phyloP scores from a whole-genome alignment of 2,113 vertebrate genomes.

The Prochilodus magdalenae region DNA sequence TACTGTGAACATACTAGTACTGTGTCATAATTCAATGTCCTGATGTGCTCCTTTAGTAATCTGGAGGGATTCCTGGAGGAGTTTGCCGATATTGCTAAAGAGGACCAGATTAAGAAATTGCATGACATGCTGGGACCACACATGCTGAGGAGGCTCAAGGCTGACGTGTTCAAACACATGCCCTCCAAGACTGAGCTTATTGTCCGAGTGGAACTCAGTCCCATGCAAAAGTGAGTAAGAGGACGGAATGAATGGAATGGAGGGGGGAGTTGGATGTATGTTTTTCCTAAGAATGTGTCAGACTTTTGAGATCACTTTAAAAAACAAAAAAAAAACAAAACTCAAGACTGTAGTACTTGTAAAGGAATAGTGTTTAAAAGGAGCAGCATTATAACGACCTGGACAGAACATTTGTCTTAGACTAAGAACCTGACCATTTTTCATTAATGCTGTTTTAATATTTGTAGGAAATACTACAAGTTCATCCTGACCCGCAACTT shows the following conservation, averaged over 20 bases:
- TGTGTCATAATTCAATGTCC: background rate
- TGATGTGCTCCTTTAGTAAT: conserved; percentile 78
- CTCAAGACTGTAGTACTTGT: too few species aligned
- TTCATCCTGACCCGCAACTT: conserved; percentile 98
- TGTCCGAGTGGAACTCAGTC: conserved; percentile 95
- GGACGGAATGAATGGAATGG: background rate
- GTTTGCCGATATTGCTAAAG: conserved; percentile 98
- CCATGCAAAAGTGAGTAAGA: conserved; percentile 93
- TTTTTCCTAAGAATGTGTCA: too few species aligned
- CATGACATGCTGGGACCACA: conserved; percentile 98
- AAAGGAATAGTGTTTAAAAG: too few species aligned
- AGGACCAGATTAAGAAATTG: conserved; percentile 98
- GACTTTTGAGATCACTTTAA: too few species aligned
- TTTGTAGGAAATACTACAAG: conserved; percentile 94
- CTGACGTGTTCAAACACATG: conserved; percentile 99
- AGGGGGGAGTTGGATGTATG: background rate
- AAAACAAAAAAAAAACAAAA: too few species aligned
- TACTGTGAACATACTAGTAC: background rate
- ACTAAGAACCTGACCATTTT: too few species aligned
- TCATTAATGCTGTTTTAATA: too few species aligned
- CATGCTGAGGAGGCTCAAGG: conserved; percentile 96
- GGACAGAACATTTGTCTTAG: too few species aligned
- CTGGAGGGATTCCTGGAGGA: conserved; percentile 97
- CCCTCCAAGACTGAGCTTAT: conserved; percentile 97
- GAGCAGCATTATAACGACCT: too few species aligned